Evolutionary conservation across 2,797 vertebrate genomes (phyloP), one percentile per base, ranked within the genome.

Genomic region (Acanthurus lineatus): DNA sequence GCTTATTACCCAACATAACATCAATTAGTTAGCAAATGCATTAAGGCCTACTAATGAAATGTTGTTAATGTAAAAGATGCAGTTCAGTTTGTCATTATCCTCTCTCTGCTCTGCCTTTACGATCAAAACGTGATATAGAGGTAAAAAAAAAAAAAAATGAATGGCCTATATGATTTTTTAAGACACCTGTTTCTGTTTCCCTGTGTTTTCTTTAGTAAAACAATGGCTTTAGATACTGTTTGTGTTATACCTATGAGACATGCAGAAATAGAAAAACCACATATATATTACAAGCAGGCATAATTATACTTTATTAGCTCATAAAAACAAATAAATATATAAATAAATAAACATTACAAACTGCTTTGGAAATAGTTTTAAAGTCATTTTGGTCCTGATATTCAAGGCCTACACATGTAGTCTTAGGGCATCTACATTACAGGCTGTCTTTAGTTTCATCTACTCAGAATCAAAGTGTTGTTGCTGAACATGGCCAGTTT

Each of bases 1-100:
- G 49, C 25, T 28, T 22, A 15, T 35, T 59, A 73, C 3, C 65
- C 67, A 61, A 35, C 42, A 35, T 28, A 61, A 35, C 52, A 45
- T 35, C 12, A 51, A 22, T 67, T 49, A 56, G 20, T 22, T 35
- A 20, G 51, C 20, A 32, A 6, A 38, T 11, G 28, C 6, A 62
- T 56, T 9, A 51, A 51, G 40, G 10, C 5, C 20, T 59, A 47
- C n/a, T 19, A 25, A 47, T 22, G 6, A 20, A 45, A 6, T 9
- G 10, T 22, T 47, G 40, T 51, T 32, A 4, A 32, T 52, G 40
- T 16, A 52, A 64, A 68, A 58, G 9, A 35, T 11, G 2, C 1
- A 5, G 5, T 40, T 59, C 25, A 16, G 47, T 35, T 19, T 2
- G 49, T 64, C 10, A 19, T 49, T 54, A 28, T 4, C 28, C 38